A percentile compares a stretch with the other conserved stretches of the same genome.
Evolutionary conservation across 1,140 invertebrate genomes (phyloP).

Genomic region (Penaeus vannamei): DNA sequence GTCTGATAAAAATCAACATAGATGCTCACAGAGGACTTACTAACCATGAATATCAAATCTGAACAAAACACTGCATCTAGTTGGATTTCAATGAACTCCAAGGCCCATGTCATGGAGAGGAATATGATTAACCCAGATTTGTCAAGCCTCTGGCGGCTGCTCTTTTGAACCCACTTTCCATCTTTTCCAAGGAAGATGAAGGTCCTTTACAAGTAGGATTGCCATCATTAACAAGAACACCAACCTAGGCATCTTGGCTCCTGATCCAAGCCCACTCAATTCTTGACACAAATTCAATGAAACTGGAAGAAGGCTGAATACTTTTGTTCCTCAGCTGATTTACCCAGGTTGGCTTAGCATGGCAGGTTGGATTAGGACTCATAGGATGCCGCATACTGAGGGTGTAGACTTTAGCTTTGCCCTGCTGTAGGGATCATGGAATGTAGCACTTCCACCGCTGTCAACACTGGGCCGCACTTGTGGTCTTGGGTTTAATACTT

Average conservation of each 20-base stretch:
- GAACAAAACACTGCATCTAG: too few relatives aligned
- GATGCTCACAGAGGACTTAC: background rate
- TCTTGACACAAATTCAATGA: too few relatives aligned
- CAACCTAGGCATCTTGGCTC: too few relatives aligned
- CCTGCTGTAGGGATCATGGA: constrained; percentile 44
- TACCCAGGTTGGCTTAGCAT: too few relatives aligned
- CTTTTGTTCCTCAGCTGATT: too few relatives aligned
- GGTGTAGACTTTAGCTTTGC: constrained; percentile 54
- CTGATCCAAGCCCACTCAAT: too few relatives aligned
- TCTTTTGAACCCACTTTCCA: constrained; percentile 43
- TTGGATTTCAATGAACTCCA: constrained; percentile 37
- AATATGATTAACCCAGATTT: constrained; percentile 49
- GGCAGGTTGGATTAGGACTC: too few relatives aligned
- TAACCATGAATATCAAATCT: too few relatives aligned
- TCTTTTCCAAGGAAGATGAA: constrained; percentile 15
- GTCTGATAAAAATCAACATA: constrained; percentile 25
- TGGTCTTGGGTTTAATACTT: constrained; percentile 57
- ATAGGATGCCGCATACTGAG: constrained; percentile 36
- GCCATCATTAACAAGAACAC: constrained; percentile 9
- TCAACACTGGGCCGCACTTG: constrained; percentile 35
- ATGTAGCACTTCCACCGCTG: constrained; percentile 49
- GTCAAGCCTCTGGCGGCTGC: constrained; percentile 39
- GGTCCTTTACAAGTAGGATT: constrained; percentile 16
- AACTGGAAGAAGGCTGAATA: too few relatives aligned
- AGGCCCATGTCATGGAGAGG: constrained; percentile 62